Percentiles rank a stretch among this genome's conserved stretches.
These are phyloP conservation scores for Oncorhynchus tshawytscha DNA, from an alignment of 2,113 vertebrate species.

Conservation along the genomic window DNA sequence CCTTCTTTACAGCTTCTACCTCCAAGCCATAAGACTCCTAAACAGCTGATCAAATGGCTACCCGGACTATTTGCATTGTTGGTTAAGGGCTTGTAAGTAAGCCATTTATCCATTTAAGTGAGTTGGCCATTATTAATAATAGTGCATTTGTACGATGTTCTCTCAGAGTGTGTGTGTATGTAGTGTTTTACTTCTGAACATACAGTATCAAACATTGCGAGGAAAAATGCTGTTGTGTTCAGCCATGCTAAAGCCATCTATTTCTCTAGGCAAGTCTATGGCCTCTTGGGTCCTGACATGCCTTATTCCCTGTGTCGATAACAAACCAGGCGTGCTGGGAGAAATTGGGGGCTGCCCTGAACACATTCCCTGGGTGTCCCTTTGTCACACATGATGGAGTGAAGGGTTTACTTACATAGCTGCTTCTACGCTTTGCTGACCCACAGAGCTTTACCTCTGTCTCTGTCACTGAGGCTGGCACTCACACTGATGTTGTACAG, in stretches of 20 bases:
- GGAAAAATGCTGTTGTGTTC: no score
- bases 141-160: background rate
- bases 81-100: no score
- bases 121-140: background rate
- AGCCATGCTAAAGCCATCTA: background rate
- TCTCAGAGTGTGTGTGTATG: background rate
- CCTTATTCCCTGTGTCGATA: slow-evolving; percentile 48
- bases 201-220: no score
- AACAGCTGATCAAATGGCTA: no score
- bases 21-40: no score
- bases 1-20: no score
- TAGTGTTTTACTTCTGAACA: no score
- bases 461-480: slow-evolving; percentile 15
- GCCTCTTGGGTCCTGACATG: slow-evolving; percentile 39
- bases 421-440: slow-evolving; percentile 57
- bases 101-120: no score
- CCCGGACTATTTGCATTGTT: no score
- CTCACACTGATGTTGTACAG: slow-evolving; percentile 7
- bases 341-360: slow-evolving; percentile 37
- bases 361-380: slow-evolving; percentile 64
- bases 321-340: slow-evolving; percentile 22
- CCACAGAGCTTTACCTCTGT: slow-evolving; percentile 34
- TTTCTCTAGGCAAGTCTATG: slow-evolving; percentile 4
- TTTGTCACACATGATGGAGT: slow-evolving; percentile 65
- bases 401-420: slow-evolving; percentile 58